Evolutionary conservation across 2,888 invertebrate species (phyloP).

Genomic region (Harpalus rufipes): DNA sequence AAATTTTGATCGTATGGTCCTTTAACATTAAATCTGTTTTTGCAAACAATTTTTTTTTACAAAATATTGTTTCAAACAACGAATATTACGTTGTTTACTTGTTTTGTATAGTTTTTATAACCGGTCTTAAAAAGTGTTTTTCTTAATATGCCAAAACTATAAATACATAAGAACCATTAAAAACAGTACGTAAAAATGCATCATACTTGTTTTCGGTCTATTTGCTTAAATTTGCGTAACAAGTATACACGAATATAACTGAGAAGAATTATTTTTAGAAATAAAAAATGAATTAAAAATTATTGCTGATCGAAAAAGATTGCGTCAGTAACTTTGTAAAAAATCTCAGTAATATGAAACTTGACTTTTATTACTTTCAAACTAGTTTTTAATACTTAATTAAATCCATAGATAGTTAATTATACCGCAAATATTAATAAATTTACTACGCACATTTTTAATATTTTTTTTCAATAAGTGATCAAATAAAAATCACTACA

Average conservation of each 20-base stretch:
- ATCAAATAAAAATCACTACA: conserved; percentile 33
- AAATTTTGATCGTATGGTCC: conserved; percentile 8
- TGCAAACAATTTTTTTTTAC: background rate
- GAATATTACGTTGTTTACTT: background rate
- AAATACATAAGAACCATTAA: conserved; percentile 12
- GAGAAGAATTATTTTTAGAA: background rate
- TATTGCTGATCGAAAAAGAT: background rate
- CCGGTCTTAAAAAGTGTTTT: background rate
- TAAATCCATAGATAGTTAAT: background rate
- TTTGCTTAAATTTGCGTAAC: conserved; percentile 57
- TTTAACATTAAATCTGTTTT: background rate
- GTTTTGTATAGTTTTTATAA: background rate
- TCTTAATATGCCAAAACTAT: conserved; percentile 24
- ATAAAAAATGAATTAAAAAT: conserved; percentile 16
- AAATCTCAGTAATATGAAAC: background rate
- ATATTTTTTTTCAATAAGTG: conserved; percentile 7
- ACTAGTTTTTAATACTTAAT: conserved; percentile 9
- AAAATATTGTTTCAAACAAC: background rate
- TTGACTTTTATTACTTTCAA: conserved; percentile 23
- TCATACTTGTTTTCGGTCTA: background rate
- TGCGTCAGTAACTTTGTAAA: conserved; percentile 23
- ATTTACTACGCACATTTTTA: conserved; percentile 36
- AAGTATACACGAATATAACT: background rate
- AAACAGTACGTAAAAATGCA: conserved; percentile 11
- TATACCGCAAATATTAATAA: conserved; percentile 10